These are phyloP conservation scores for Cecidostiba fungosa DNA, from an alignment of 2,888 invertebrate genomes.

Conservation along the genomic window DNA sequence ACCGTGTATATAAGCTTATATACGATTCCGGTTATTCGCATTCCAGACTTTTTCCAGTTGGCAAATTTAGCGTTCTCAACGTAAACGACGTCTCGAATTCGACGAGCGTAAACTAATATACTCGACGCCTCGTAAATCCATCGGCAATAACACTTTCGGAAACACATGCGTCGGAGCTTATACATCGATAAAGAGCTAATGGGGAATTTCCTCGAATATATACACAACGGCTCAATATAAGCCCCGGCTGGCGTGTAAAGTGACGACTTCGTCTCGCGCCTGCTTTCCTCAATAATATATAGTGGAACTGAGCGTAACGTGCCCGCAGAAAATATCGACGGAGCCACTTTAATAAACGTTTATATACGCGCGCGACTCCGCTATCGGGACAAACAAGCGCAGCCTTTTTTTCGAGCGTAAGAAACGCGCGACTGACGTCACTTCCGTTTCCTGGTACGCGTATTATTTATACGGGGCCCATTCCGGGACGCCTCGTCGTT, in stretches of 20 bases:
- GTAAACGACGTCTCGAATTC: slow-evolving; percentile 10
- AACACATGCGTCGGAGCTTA: not conserved
- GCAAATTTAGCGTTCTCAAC: slow-evolving; percentile 49
- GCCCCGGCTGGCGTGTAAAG: no score
- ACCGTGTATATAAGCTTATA: not conserved
- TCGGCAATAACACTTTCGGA: not conserved
- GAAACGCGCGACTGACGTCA: slow-evolving; percentile 71
- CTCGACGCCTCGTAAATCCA: slow-evolving; percentile 43
- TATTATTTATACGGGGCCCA: slow-evolving; percentile 49
- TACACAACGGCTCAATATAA: no score
- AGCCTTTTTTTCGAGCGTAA: slow-evolving; percentile 13
- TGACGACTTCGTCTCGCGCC: no score
- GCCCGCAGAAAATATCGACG: not conserved
- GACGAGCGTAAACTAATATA: no score
- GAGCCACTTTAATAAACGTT: not conserved
- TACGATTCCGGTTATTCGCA: slow-evolving; percentile 37
- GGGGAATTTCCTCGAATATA: slow-evolving; percentile 14
- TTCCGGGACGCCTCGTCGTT: slow-evolving; percentile 70
- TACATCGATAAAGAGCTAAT: slow-evolving; percentile 5
- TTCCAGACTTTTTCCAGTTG: slow-evolving; percentile 37
- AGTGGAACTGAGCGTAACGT: not conserved
- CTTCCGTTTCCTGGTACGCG: slow-evolving; percentile 76
- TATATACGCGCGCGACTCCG: not conserved
- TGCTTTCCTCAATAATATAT: no score
- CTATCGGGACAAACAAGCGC: not conserved